These are phyloP conservation scores for Calliphora vicina DNA, from an alignment of 1,140 invertebrate species.

Conservation along the genomic window DNA sequence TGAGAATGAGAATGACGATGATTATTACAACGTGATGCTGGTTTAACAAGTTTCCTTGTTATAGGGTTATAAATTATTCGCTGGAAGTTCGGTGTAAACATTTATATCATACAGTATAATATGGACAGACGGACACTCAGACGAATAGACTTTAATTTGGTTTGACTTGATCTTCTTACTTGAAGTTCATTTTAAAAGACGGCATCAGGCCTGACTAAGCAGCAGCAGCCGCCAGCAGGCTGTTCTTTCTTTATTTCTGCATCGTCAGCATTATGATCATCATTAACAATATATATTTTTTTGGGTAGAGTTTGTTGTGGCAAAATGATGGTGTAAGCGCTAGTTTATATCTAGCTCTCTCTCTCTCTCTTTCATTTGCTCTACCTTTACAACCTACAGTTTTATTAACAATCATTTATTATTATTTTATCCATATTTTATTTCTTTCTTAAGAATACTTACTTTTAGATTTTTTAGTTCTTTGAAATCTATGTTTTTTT, in stretches of 20 bases:
- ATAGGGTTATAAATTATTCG: neutral
- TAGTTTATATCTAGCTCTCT: neutral
- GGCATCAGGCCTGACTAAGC: neutral
- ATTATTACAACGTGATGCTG: neutral
- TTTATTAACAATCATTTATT: neutral
- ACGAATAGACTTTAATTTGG: neutral
- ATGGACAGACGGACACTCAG: neutral
- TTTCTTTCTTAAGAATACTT: neutral
- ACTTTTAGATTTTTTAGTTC: neutral
- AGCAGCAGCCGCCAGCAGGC: neutral
- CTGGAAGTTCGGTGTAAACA: neutral
- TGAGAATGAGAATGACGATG: neutral
- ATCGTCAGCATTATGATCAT: neutral
- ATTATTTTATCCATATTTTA: neutral
- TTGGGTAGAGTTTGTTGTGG: neutral
- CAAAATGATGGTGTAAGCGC: neutral
- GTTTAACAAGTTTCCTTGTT: neutral
- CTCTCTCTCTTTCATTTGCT: neutral
- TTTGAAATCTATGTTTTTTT: neutral
- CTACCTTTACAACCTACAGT: neutral
- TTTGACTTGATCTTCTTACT: neutral
- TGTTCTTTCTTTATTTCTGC: neutral
- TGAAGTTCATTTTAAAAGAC: neutral
- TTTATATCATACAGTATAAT: neutral
- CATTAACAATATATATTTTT: neutral